Conservation (phyloP, 2,797 vertebrate genomes). For the Pangasius djambal region DNA sequence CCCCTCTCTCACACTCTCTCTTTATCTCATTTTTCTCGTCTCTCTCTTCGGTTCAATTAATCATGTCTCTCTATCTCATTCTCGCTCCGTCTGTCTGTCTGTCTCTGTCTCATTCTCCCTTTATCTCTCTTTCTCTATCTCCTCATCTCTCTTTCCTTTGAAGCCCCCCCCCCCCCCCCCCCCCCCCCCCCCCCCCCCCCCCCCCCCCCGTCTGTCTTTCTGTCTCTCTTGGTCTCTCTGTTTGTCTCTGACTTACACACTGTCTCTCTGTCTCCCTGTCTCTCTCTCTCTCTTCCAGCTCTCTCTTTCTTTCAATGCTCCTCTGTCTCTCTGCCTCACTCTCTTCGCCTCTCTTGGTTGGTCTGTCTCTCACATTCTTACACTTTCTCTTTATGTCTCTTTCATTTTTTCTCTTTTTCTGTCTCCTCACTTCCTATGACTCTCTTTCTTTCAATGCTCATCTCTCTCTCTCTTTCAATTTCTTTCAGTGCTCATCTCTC, state of each 20-base stretch:
- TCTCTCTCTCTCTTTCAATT: background rate
- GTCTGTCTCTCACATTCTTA: background rate
- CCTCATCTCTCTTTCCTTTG: too few species aligned
- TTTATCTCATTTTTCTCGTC: background rate
- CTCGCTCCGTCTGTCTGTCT: background rate
- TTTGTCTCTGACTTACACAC: background rate
- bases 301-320: background rate
- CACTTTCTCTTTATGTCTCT: background rate
- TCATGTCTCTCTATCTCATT: background rate
- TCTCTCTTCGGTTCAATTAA: background rate
- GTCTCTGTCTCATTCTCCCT: background rate
- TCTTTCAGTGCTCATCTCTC: background rate
- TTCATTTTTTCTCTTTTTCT: background rate
- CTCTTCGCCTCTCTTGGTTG: background rate
- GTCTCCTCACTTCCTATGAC: background rate
- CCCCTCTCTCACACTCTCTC: conserved; percentile 3
- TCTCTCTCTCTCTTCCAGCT: background rate
- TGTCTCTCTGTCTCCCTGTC: background rate
- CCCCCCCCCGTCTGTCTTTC: background rate
- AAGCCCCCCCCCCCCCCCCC: too few species aligned
- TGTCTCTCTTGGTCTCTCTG: background rate
- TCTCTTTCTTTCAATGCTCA: background rate
- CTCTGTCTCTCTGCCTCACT: background rate
- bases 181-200: too few species aligned
- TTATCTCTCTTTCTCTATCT: background rate